Conservation (phyloP, 2,113 vertebrate species). For the Phrynosoma platyrhinos region DNA sequence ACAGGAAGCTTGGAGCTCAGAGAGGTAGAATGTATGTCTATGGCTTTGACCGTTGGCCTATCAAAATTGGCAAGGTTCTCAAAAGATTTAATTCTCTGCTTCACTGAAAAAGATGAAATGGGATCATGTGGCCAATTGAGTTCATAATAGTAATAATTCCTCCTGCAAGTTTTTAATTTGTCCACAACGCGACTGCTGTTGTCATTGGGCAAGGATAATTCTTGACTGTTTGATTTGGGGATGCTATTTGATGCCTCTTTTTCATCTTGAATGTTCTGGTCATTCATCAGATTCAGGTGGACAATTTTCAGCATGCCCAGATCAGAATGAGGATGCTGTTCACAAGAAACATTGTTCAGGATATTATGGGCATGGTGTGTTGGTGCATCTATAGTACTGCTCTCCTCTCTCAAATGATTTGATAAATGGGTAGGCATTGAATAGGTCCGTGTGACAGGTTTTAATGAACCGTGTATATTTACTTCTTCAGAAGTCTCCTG, state of each 20-base stretch:
- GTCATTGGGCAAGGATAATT: not conserved
- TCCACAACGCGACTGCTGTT: conserved; percentile 40
- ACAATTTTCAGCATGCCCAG: conserved; percentile 34
- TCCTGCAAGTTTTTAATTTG: conserved; percentile 73
- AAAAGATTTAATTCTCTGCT: conserved; percentile 95
- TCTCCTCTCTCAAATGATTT: conserved; percentile 68
- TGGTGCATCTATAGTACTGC: conserved; percentile 34
- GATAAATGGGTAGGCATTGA: conserved; percentile 80
- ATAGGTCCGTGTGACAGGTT: conserved; percentile 79
- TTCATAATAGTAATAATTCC: conserved; percentile 83
- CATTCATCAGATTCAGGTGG: conserved; percentile 44
- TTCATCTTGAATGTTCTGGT: conserved; percentile 33
- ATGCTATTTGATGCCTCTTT: conserved; percentile 44
- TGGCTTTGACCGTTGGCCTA: conserved; percentile 77
- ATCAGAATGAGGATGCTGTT: conserved; percentile 22
- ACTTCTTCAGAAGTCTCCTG: not conserved
- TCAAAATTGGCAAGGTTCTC: conserved; percentile 93
- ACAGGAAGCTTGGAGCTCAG: conserved; percentile 78
- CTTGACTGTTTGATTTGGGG: conserved; percentile 11
- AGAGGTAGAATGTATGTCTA: conserved; percentile 76
- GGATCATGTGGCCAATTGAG: conserved; percentile 78
- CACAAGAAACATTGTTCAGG: conserved; percentile 19
- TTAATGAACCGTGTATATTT: conserved; percentile 51
- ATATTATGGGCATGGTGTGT: conserved; percentile 22
- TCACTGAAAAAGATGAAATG: conserved; percentile 90